Percentiles rank a stretch among this genome's conserved stretches.
Conservation (phyloP, 2,113 vertebrate species). For the Accipiter virgatus region DNA sequence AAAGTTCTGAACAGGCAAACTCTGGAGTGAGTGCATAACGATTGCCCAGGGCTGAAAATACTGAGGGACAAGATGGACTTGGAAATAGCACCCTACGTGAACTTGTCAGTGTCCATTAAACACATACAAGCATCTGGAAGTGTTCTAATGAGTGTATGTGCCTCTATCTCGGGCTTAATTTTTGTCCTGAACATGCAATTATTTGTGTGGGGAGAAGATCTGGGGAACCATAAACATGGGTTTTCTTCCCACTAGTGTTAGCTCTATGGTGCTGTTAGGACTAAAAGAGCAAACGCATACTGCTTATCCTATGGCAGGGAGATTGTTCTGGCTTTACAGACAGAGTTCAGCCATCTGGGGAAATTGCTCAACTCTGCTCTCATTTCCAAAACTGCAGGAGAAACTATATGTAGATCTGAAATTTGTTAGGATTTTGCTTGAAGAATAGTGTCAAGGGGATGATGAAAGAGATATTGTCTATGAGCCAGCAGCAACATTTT, state of each 20-base stretch:
- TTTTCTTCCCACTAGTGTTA: not conserved
- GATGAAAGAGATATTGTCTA: not conserved
- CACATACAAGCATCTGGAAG: not conserved
- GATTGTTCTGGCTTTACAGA: not conserved
- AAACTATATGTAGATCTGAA: not conserved
- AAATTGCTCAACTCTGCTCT: not conserved
- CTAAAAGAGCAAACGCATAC: not conserved
- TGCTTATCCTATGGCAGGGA: not conserved
- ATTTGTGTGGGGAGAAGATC: not conserved
- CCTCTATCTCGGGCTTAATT: not conserved
- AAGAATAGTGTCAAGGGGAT: not conserved
- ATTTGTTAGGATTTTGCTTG: not conserved
- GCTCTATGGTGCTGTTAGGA: not conserved
- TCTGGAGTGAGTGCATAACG: not conserved
- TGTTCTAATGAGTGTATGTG: not conserved
- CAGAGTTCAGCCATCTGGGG: not conserved
- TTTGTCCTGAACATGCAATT: not conserved
- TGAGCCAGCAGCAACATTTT: not conserved
- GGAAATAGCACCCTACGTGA: not conserved
- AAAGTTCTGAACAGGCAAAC: not conserved
- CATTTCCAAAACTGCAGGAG: not conserved
- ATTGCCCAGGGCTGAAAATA: not conserved
- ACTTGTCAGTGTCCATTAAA: not conserved
- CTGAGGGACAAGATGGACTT: not conserved
- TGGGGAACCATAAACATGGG: not conserved